These are phyloP conservation scores for Tridacna gigas DNA, from an alignment of 2,888 invertebrate genomes.

Conservation along the genomic window DNA sequence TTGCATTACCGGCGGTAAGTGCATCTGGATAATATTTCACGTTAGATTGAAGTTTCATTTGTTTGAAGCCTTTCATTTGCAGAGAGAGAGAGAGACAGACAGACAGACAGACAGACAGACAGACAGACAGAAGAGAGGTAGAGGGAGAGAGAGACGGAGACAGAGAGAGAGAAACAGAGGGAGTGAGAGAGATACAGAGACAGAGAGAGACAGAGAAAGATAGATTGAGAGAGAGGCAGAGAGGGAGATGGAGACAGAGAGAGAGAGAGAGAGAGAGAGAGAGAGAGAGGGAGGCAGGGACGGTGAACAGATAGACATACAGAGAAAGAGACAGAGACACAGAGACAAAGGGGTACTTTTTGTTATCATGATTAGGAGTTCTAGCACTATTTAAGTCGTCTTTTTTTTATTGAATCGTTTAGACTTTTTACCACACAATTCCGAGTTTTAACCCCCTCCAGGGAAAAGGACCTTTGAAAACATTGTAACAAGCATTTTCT, in stretches of 20 bases:
- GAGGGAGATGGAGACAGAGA: not conserved
- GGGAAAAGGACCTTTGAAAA: no score
- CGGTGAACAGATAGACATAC: not conserved
- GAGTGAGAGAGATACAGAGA: not conserved
- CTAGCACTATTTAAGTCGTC: no score
- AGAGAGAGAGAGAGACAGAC: not conserved
- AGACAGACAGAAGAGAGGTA: not conserved
- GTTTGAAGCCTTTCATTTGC: no score
- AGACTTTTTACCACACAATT: no score
- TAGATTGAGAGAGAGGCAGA: not conserved
- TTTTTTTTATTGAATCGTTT: no score
- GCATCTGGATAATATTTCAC: no score
- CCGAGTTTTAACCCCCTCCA: no score
- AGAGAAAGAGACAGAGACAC: not conserved
- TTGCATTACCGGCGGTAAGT: conserved; percentile 94
- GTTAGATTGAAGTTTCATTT: no score
- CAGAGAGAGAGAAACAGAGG: not conserved
- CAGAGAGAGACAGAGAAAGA: not conserved
- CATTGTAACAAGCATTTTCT: no score
- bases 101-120: not conserved
- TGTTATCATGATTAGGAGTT: no score
- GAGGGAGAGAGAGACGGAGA: not conserved
- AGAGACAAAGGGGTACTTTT: no score
- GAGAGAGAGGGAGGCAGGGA: not conserved
- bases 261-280: not conserved